Evolutionary conservation across 1,140 invertebrate species (phyloP), one percentile per base, ranked within the genome.

Genomic region (Drosophila parabipectinata): DNA sequence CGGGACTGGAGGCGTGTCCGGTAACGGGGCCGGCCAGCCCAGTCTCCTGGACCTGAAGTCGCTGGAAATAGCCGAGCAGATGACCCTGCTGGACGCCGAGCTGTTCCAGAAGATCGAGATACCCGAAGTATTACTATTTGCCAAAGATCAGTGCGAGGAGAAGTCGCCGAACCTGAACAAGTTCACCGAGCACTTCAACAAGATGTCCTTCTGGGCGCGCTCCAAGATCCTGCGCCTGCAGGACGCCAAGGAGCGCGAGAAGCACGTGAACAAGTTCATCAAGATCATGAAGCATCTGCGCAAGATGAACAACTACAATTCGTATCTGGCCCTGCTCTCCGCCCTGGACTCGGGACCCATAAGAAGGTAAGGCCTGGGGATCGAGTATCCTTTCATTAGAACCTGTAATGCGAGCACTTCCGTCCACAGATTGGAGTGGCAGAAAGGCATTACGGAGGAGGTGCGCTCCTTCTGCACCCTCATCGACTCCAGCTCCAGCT

Each of bases 111-210:
- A 98, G 91, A 98, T 99, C 81, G 98, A 99, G 92, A 98, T 98
- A 80, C 97, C 98, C 1, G 99, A 99, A 93, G 96, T 99, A 55
- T 93, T 99, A 62, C 95, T 98, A 68, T 99, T 98, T 98, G 97
- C 98, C 10, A 95, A 97, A 81, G 98, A 99, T 92, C 99, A 99
- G 92, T 98, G 97, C 78, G 98, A 99, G 93, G 98, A 99, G 91
- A 94, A 96, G 67, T 98, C 98, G 92, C 98, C 98, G 4, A 99
- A 99, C 93, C 93, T 99, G 34, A 99, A 97, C 12, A 94, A 96
- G 71, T 99, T 99, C 91, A 99, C 99, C 0, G 98, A 99, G 92
- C 98, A 99, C 93, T 99, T 99, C 92, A 99, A 99, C 92, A 99
- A 99, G 93, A 99, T 99, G 97, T 99, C 98, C 24, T 99, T 98